These are phyloP conservation scores for Chloroceryle aenea DNA, from an alignment of 2,113 vertebrate genomes.

Conservation along the genomic window DNA sequence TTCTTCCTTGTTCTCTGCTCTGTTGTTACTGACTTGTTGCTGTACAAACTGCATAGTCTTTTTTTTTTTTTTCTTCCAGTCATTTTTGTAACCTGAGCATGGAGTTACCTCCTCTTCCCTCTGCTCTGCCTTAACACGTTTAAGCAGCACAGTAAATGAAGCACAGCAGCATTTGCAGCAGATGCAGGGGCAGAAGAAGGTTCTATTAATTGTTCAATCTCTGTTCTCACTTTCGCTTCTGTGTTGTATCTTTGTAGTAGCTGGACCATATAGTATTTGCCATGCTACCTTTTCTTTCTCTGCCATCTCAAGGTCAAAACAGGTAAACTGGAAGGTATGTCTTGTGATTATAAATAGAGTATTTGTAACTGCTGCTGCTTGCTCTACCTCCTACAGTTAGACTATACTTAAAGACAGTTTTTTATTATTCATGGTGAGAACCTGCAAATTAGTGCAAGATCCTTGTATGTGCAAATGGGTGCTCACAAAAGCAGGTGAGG, in stretches of 20 bases:
- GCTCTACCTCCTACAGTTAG: neutral
- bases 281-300: neutral
- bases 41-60: neutral
- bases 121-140: neutral
- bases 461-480: neutral
- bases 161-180: conserved; percentile 20
- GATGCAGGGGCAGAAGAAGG: conserved; percentile 24
- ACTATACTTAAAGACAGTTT: neutral
- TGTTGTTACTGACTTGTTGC: neutral
- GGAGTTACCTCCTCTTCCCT: neutral
- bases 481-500: neutral
- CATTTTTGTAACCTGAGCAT: neutral
- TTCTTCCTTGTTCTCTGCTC: neutral
- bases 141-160: neutral
- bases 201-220: neutral
- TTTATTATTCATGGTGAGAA: conserved; percentile 12
- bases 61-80: neutral
- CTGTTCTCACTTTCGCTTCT: conserved; percentile 31
- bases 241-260: neutral
- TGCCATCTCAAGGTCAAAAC: conserved; percentile 45
- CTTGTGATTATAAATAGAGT: neutral
- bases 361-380: conserved; percentile 20
- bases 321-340: conserved; percentile 11
- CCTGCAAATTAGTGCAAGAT: neutral
- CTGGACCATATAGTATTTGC: neutral